Base-by-base conservation (phyloP, 2,797 vertebrate genomes). In the Crocodylus rhombifer region DNA sequence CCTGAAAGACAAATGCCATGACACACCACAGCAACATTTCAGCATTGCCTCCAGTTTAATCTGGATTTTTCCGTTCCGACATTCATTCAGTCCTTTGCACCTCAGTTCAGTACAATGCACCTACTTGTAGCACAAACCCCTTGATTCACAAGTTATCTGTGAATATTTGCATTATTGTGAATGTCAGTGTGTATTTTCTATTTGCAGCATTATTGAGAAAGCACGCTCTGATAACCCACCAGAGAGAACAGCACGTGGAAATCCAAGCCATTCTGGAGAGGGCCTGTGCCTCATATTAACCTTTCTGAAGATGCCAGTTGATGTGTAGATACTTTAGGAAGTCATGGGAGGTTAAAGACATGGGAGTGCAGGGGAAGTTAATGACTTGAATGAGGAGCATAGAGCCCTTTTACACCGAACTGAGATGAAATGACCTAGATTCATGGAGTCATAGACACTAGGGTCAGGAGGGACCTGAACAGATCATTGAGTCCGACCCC, bases 1-100 rank as follows among this genome's bases (percentile, higher is more conserved):
- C 71, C 77, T 86, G 77, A 91, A 84, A 26, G 42, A 71, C 60
- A 86, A 36, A 2, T 77, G 73, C 69, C 62, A 58, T 42, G 56
- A 79, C 14, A 15, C 69, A 76, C 30, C 0, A 0, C 14, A 3
- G 18, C 79, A 30, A 60, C 71, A 77, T 0, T 0, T 26, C 15
- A 74, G 78, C 86, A 92, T 64, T 51, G 84, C n/a, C 30, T 28
- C 82, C 77, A 15, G 64, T 51, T 60, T 82, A 64, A 61, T 69
- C 21, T 63, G 36, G 17, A 18, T 9, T 92, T 90, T 91, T 56
- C 77, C 14, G 16, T 18, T 71, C 92, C 25, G 78, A 12, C 82
- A n/a, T 5, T 5, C 14, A 82, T 15, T 71, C 23, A 20, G 5
- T 73, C 88, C 79, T 67, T 61, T 30, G 42, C n/a, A 64, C n/a